phyloP scores from a whole-genome alignment of 2,888 invertebrate species.

The Nezara viridula region DNA sequence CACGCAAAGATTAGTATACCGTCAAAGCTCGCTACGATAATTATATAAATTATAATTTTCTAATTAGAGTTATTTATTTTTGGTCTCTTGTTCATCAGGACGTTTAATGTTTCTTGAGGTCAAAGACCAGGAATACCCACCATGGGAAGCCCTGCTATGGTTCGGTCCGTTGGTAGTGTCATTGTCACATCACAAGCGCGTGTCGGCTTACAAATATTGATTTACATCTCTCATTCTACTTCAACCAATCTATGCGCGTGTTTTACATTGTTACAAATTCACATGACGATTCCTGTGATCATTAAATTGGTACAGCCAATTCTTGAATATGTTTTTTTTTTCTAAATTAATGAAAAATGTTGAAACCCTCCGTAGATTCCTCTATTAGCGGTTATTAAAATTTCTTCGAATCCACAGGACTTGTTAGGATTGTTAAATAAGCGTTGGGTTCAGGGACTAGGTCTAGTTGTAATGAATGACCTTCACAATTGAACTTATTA shows the following conservation, averaged over 20 bases:
- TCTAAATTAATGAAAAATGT: too few species aligned
- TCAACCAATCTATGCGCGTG: neutral
- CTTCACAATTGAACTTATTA: constrained; percentile 38
- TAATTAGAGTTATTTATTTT: neutral
- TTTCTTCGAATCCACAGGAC: neutral
- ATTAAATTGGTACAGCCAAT: too few species aligned
- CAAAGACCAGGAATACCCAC: constrained; percentile 25
- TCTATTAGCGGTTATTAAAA: neutral
- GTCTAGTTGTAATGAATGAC: neutral
- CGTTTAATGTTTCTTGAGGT: neutral
- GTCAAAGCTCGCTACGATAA: too few species aligned
- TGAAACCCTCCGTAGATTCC: neutral
- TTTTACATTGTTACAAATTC: too few species aligned
- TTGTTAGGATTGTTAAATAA: neutral
- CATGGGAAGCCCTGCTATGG: constrained; percentile 19
- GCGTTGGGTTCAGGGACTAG: neutral
- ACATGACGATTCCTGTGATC: too few species aligned
- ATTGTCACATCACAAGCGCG: constrained; percentile 15
- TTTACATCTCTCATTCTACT: neutral
- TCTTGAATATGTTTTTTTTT: too few species aligned
- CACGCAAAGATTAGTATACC: too few species aligned
- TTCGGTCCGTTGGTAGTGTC: neutral
- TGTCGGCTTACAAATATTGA: constrained; percentile 30
- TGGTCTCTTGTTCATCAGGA: neutral
- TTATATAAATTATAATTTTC: neutral